These are phyloP conservation scores for Benitochromis conjunctus DNA, from an alignment of 2,113 vertebrate genomes.

Conservation along the genomic window DNA sequence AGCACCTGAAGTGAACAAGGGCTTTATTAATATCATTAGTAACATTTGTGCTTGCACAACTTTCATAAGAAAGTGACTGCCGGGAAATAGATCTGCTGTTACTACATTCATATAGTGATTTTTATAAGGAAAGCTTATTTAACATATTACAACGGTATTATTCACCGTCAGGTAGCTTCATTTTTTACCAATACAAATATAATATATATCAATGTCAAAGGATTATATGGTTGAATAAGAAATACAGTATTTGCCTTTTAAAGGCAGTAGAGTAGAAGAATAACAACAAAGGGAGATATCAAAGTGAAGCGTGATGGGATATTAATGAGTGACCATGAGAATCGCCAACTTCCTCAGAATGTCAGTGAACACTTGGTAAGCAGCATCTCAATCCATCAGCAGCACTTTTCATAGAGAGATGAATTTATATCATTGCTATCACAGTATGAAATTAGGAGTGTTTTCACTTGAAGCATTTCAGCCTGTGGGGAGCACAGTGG, in stretches of 20 bases:
- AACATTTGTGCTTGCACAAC: not conserved
- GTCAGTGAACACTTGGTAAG: not conserved
- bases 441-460: not conserved
- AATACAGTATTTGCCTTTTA: not conserved
- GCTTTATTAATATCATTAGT: not conserved
- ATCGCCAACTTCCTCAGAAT: not conserved
- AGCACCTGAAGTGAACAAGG: not conserved
- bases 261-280: not conserved
- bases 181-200: not conserved
- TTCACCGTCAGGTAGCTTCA: not conserved
- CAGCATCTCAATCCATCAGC: not conserved
- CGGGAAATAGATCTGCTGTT: not conserved
- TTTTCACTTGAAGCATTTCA: not conserved
- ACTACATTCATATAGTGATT: not conserved
- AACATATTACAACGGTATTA: not conserved
- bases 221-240: not conserved
- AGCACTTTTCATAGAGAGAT: not conserved
- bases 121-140: not conserved
- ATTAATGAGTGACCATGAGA: not conserved
- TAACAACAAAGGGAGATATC: not conserved
- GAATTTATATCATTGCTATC: not conserved
- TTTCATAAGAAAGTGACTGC: not conserved
- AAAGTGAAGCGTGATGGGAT: not conserved
- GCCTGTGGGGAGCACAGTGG: not conserved
- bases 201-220: not conserved